These are phyloP conservation scores for Trissolcus basalis DNA, from an alignment of 1,140 invertebrate genomes.

Conservation along the genomic window DNA sequence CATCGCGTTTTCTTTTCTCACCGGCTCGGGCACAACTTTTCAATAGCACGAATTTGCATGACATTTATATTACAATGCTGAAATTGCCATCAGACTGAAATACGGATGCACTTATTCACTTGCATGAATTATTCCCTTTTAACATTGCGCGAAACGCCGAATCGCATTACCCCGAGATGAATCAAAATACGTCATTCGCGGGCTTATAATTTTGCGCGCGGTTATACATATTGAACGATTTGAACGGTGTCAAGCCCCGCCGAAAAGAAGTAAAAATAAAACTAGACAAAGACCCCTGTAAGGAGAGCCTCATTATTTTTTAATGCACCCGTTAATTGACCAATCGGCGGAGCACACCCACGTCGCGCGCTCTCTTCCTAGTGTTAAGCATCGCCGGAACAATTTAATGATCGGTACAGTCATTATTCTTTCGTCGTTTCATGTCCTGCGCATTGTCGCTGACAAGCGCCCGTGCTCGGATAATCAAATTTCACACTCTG, in stretches of 20 bases:
- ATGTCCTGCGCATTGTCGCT: constrained; percentile 43
- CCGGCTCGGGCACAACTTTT: no score
- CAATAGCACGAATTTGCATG: no score
- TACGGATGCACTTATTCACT: background rate
- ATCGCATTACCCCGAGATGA: constrained; percentile 7
- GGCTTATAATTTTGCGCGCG: constrained; percentile 4
- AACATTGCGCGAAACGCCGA: background rate
- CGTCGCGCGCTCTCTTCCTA: constrained; percentile 60
- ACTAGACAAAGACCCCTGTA: constrained; percentile 28
- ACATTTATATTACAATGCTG: no score
- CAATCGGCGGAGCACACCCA: constrained; percentile 68
- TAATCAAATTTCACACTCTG: no score
- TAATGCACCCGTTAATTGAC: constrained; percentile 74
- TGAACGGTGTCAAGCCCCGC: constrained; percentile 10
- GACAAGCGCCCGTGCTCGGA: no score
- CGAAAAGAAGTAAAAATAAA: constrained; percentile 19
- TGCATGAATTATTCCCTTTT: background rate
- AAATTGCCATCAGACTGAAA: constrained; percentile 5
- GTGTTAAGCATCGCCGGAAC: constrained; percentile 73
- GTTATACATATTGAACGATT: constrained; percentile 2
- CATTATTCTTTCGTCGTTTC: constrained; percentile 62
- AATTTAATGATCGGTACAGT: constrained; percentile 74
- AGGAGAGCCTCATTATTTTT: constrained; percentile 73
- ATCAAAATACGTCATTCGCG: constrained; percentile 8
- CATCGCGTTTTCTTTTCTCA: no score